Conservation (phyloP, 1,140 invertebrate species). For the Diuraphis noxia region DNA sequence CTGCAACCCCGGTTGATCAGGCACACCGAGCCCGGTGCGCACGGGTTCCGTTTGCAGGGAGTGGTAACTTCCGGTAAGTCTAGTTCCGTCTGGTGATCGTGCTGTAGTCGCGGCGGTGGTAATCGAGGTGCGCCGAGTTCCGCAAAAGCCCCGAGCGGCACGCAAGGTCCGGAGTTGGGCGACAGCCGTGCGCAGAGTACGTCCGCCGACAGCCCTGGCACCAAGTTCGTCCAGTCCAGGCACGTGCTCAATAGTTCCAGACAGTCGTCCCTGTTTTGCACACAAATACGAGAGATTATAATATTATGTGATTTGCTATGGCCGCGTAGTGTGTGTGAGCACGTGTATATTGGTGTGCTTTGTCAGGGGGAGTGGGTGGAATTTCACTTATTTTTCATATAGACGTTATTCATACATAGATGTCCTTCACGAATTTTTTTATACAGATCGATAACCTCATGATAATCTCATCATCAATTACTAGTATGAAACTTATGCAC, state of each 20-base stretch:
- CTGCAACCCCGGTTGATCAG: constrained; percentile 61
- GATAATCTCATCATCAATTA: no score
- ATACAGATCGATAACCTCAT: no score
- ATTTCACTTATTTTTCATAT: no score
- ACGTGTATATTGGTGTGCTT: background rate
- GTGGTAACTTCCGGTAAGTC: constrained; percentile 67
- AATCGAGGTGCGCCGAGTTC: constrained; percentile 60
- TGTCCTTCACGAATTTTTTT: no score
- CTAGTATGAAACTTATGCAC: no score
- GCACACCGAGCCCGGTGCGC: constrained; percentile 72
- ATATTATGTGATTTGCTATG: background rate
- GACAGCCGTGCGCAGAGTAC: constrained; percentile 73
- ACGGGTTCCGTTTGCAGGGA: constrained; percentile 79
- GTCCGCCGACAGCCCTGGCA: constrained; percentile 63
- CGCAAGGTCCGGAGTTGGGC: constrained; percentile 70
- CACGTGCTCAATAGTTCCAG: constrained; percentile 77
- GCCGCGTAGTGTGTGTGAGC: no score
- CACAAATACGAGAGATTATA: background rate
- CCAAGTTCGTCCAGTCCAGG: constrained; percentile 71
- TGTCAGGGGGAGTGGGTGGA: no score
- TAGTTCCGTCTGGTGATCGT: background rate
- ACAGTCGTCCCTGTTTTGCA: constrained; percentile 71
- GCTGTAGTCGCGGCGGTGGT: constrained; percentile 57
- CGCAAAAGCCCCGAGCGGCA: constrained; percentile 72
- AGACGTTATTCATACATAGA: no score